phyloP scores from a whole-genome alignment of 2,113 vertebrate species.

The Hyaena hyaena region DNA sequence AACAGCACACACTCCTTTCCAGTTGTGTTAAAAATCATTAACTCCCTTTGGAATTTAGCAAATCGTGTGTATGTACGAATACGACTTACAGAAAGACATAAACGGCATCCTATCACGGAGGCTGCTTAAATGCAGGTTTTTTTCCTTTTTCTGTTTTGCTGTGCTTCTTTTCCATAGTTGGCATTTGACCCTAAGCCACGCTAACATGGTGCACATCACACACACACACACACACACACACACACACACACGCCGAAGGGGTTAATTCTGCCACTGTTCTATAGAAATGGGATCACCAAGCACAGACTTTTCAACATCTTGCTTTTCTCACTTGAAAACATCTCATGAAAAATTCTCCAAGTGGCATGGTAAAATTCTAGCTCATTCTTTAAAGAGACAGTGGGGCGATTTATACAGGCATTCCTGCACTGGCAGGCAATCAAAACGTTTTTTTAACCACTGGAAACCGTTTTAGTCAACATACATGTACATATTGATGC shows the following conservation, averaged over 20 bases:
- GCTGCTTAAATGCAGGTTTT: neutral
- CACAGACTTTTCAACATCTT: neutral
- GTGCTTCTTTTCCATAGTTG: neutral
- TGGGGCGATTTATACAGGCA: neutral
- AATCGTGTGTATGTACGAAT: neutral
- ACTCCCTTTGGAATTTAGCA: neutral
- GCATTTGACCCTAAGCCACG: neutral
- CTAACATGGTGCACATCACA: neutral
- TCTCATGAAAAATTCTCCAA: conserved; percentile 5
- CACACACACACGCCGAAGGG: neutral
- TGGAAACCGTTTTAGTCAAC: neutral
- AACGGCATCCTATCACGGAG: neutral
- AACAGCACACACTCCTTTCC: neutral
- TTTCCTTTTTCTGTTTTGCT: neutral
- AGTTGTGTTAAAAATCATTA: neutral
- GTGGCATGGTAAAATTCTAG: neutral
- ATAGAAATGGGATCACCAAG: neutral
- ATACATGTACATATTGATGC: neutral
- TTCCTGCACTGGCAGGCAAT: neutral
- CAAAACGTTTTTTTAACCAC: neutral
- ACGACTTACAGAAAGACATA: neutral
- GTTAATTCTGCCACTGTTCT: neutral
- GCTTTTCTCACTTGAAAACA: neutral
- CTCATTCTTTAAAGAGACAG: conserved; percentile 40
- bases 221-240: too few species aligned